Percentiles rank a stretch among this genome's conserved stretches.
Evolutionary conservation across 2,888 invertebrate species (phyloP).

Genomic region (Drosophila colorata): DNA sequence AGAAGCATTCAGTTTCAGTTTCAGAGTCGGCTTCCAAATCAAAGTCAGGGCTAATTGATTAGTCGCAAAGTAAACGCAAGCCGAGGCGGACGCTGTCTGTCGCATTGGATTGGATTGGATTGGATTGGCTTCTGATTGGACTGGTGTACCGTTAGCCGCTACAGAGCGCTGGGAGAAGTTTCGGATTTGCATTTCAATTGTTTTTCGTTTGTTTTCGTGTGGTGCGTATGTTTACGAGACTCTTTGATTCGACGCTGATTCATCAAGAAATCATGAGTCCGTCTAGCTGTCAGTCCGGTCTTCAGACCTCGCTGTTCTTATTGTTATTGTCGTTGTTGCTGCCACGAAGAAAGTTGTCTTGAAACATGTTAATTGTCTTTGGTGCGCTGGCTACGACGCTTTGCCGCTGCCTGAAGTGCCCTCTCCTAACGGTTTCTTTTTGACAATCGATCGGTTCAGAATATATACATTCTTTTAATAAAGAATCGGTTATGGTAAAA

Average conservation of each 20-base stretch:
- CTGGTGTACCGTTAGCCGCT: conserved; percentile 13
- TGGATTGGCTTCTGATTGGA: conserved; percentile 1
- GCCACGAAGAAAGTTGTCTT: conserved; percentile 70
- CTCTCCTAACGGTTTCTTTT: conserved; percentile 11
- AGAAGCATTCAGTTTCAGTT: conserved; percentile 1
- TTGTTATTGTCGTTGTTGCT: conserved; percentile 18
- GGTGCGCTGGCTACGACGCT: conserved; percentile 8
- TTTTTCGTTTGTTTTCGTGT: conserved; percentile 2
- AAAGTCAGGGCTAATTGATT: conserved; percentile 58
- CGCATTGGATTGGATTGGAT: conserved; percentile 7
- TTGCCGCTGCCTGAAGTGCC: no score
- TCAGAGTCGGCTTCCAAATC: conserved; percentile 19
- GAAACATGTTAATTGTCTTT: conserved; percentile 73
- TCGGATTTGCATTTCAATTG: conserved; percentile 46
- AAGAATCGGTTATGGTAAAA: no score
- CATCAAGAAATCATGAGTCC: conserved; percentile 38
- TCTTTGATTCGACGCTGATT: conserved; percentile 39
- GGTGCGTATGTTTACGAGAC: conserved; percentile 22
- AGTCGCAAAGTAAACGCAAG: conserved; percentile 57
- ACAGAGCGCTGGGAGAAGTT: conserved; percentile 13
- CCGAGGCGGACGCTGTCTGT: conserved; percentile 31
- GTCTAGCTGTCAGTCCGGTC: conserved; percentile 7
- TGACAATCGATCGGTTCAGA: neutral
- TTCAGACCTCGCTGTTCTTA: conserved; percentile 18
- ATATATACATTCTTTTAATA: no score